Evolutionary conservation across 2,888 invertebrate genomes (phyloP), one percentile per base, ranked within the genome.

Genomic region (Lycia hirtaria): DNA sequence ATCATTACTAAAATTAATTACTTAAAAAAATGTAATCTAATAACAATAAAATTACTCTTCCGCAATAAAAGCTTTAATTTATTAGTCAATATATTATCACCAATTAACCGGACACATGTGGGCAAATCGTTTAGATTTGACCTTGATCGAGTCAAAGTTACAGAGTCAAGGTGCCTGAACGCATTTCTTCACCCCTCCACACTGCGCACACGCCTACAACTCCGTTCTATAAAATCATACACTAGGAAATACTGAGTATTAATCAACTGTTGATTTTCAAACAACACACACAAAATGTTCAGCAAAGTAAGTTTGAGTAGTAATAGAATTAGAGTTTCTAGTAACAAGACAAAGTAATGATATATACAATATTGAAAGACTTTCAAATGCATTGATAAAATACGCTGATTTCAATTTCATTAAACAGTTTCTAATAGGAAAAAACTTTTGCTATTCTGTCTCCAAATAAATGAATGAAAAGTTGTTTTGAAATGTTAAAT

Each of bases 241-340:
- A 73, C 54, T 65, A 54, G 63, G 62, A 68, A 63, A 63, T 70
- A 75, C n/a, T n/a, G 73, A 69, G 78, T 73, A 83, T 81, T 80
- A 85, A 65, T 74, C 67, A 72, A 67, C 63, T 72, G 63, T 76
- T 66, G 67, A 68, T 70, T 69, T 69, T 71, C 67, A 70, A 68
- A 73, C 75, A 71, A 72, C 56, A 71, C 60, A 67, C 78, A 57
- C 65, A 73, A 76, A 76, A 87, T 88, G 88, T 82, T 88, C 67
- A 80, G 76, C 75, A 84, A 84, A 85, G 88, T 88, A 57, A 76
- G 72, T 67, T 38, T 22, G 3, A 24, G 9, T 1, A 24, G 24
- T 24, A n/a, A n/a, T n/a, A n/a, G n/a, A n/a, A n/a, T n/a, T n/a
- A n/a, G n/a, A n/a, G n/a, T n/a, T n/a, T n/a, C n/a, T n/a, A n/a